Base-by-base conservation (phyloP, 2,888 invertebrate species). In the Acronicta psi region DNA sequence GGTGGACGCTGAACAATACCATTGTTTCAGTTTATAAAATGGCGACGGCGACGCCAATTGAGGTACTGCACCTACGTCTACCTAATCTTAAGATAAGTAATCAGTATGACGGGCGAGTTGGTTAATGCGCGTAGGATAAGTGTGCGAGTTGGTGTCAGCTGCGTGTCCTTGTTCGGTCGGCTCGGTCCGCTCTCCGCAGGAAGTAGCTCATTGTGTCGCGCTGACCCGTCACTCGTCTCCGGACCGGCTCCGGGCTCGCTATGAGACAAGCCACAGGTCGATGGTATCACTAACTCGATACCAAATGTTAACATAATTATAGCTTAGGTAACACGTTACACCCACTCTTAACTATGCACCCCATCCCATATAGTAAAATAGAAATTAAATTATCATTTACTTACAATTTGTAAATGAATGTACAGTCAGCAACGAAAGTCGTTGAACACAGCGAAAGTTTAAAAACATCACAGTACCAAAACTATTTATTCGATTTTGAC, bases 191-290 rank as follows among this genome's bases (percentile, higher is more conserved):
- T 81, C 84, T 79, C 75, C 86, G 83, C 93, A 92, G 93, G 93
- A 93, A 91, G 85, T 89, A 67, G 81, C 88, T 92, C 86, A 86
- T 93, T 93, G 90, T 87, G 85, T 81, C 82, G 83, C 87, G 79
- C 84, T 90, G 91, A 91, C 90, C 90, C 85, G 89, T 89, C 90
- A 90, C 89, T 88, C 86, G 89, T 87, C 89, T 79, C 84, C 86
- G 81, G 77, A 68, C 70, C 77, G 75, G 46, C 56, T 50, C 34
- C 46, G 31, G 14, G 36, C 51, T 23, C 13, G 63, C 59, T 60
- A 47, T 36, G 37, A 42, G 36, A 51, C 59, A 57, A 55, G 49
- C 54, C 42, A 63, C 69, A 56, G 59, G 63, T 42, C 43, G 52
- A 43, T 38, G n/a, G n/a, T n/a, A n/a, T 43, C 47, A 43, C 59